A percentile compares a stretch with the other conserved stretches of the same genome.
These are phyloP conservation scores for Oreochromis tanganicae DNA, from an alignment of 2,113 vertebrate species.

Conservation along the genomic window DNA sequence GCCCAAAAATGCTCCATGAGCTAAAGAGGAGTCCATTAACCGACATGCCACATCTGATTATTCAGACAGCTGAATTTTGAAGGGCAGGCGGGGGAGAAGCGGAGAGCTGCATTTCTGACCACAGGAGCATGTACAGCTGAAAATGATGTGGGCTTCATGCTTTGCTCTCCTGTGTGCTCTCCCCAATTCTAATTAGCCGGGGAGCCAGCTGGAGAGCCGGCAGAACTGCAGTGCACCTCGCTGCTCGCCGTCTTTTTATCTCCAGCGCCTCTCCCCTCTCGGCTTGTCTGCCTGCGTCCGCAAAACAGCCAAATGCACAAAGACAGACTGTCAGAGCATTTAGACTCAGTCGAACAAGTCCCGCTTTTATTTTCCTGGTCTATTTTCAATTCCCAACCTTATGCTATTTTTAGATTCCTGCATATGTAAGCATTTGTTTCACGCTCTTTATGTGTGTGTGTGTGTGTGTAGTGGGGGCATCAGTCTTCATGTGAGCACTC, in stretches of 20 bases:
- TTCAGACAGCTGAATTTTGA: slow-evolving; percentile 45
- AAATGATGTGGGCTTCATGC: slow-evolving; percentile 36
- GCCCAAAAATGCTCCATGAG: slow-evolving; percentile 38
- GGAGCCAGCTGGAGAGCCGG: slow-evolving; percentile 62
- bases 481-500: neutral
- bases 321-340: slow-evolving; percentile 70
- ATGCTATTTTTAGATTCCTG: slow-evolving; percentile 68
- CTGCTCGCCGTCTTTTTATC: slow-evolving; percentile 52
- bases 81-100: neutral
- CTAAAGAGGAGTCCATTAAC: slow-evolving; percentile 39
- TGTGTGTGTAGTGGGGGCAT: neutral
- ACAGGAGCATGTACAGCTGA: slow-evolving; percentile 23
- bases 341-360: slow-evolving; percentile 54
- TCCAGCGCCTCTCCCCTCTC: slow-evolving; percentile 34
- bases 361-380: slow-evolving; percentile 63
- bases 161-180: slow-evolving; percentile 24
- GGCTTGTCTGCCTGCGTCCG: slow-evolving; percentile 44
- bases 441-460: neutral
- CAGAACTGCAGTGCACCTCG: slow-evolving; percentile 57
- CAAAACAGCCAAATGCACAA: slow-evolving; percentile 63
- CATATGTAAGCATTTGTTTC: slow-evolving; percentile 61
- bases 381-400: slow-evolving; percentile 65
- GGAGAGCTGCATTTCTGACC: slow-evolving; percentile 26
- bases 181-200: slow-evolving; percentile 63
- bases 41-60: slow-evolving; percentile 42